Evolutionary conservation across 2,797 vertebrate species (phyloP).

Genomic region (Thamnophis elegans): DNA sequence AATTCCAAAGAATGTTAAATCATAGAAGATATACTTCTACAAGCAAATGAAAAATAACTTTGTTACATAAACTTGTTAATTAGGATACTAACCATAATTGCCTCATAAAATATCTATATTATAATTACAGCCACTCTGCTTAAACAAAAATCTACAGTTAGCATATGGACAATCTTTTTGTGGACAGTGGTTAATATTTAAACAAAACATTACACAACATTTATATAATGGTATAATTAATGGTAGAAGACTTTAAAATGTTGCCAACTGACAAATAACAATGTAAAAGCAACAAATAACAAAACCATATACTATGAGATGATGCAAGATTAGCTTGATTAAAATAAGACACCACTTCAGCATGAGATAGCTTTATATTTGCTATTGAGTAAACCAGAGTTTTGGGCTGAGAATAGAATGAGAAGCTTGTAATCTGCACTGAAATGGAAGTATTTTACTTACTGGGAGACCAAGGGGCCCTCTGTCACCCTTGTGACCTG

Average conservation of each 20-base stretch:
- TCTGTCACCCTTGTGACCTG: constrained; percentile 97
- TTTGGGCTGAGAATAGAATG: constrained; percentile 64
- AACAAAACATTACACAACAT: constrained; percentile 54
- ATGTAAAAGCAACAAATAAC: constrained; percentile 15
- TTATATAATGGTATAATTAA: constrained; percentile 51
- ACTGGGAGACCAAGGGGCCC: constrained; percentile 98
- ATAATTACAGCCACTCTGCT: neutral
- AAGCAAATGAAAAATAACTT: constrained; percentile 3
- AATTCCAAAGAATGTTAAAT: constrained; percentile 28
- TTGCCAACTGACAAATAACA: constrained; percentile 40
- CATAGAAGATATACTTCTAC: neutral
- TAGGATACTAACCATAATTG: constrained; percentile 2
- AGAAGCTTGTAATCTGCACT: constrained; percentile 69
- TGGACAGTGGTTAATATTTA: constrained; percentile 15
- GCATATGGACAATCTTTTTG: neutral
- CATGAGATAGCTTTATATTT: neutral
- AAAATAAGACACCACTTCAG: constrained; percentile 38
- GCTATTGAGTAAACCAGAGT: constrained; percentile 65
- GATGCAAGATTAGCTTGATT: constrained; percentile 35
- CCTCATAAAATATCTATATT: neutral
- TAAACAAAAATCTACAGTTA: neutral
- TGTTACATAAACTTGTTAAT: neutral
- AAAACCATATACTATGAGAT: constrained; percentile 29
- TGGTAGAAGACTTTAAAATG: constrained; percentile 11
- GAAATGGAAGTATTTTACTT: constrained; percentile 83